Evolutionary conservation across 2,888 invertebrate species (phyloP), one percentile per base, ranked within the genome.

Genomic region (Hirtodrosophila confusa): DNA sequence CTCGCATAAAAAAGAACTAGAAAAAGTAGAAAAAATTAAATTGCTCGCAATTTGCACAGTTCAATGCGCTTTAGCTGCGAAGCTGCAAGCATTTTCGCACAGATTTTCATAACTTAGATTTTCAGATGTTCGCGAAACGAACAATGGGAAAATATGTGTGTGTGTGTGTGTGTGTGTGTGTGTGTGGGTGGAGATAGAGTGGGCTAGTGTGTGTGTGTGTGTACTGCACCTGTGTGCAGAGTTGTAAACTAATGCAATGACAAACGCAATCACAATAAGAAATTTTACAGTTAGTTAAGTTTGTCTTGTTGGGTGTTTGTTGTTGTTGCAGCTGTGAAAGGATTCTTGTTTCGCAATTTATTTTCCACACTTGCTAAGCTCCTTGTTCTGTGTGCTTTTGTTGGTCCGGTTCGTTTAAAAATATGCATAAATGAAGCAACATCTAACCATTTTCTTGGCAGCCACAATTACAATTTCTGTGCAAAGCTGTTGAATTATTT

Each of bases 21-120:
- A 39, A 57, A 5, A 51, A 63, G 43, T 43, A 40, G 40, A 47
- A 41, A 60, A 54, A 41, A 86, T 86, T 86, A 88, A 86, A 86
- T 84, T 88, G 88, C 82, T 78, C 66, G 75, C 86, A 87, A 87
- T 86, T 87, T 88, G 78, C 86, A 88, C 86, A 85, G 88, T 86
- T 87, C 86, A 88, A 88, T 87, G 86, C 86, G 84, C 86, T 88
- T 82, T 71, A 73, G 86, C 72, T 65, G 63, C 61, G 53, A 78
- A 74, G 61, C 75, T 69, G 55, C 62, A 39, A 69, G 72, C 75
- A 85, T 79, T 83, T 76, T 72, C 82, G 72, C 72, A 86, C 74
- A 86, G 85, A 86, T 85, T 85, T 85, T 84, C 86, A 85, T 85
- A 85, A 84, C 86, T 86, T 70, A 74, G 74, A 84, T 75, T 73